These are phyloP conservation scores for Pristionchus japonicus DNA, from an alignment of 2,888 invertebrate species.

Conservation along the genomic window DNA sequence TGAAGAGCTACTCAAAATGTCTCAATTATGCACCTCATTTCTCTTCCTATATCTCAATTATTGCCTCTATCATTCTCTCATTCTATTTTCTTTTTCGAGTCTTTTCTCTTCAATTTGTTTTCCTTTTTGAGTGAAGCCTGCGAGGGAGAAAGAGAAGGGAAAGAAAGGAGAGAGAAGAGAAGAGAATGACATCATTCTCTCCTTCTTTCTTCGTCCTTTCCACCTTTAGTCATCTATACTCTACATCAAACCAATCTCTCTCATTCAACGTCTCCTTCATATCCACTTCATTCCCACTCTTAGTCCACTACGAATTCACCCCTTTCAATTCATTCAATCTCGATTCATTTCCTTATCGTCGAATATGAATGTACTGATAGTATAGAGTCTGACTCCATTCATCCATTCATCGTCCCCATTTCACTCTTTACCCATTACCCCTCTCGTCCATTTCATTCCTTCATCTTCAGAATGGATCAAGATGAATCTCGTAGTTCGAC, in stretches of 20 bases:
- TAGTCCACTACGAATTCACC: not conserved
- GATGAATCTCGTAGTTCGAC: constrained; percentile 2
- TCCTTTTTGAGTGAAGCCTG: not conserved
- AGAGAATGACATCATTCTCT: not conserved
- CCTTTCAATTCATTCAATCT: not conserved
- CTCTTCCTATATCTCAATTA: no score
- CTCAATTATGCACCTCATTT: no score
- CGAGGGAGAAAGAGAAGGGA: not conserved
- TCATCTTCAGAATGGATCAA: not conserved
- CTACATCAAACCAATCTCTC: not conserved
- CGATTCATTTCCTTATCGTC: not conserved
- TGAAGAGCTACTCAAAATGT: not conserved
- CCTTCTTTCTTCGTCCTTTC: not conserved
- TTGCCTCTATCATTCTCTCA: not conserved
- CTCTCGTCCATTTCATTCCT: not conserved
- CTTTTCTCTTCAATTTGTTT: not conserved
- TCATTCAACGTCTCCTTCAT: not conserved
- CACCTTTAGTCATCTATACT: not conserved
- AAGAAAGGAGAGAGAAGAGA: not conserved
- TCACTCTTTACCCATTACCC: no score
- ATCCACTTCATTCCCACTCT: not conserved
- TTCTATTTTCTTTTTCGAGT: not conserved
- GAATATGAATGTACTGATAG: no score
- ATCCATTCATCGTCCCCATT: no score
- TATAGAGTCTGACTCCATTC: no score